phyloP scores from a whole-genome alignment of 2,113 vertebrate genomes.

The Archocentrus centrarchus region DNA sequence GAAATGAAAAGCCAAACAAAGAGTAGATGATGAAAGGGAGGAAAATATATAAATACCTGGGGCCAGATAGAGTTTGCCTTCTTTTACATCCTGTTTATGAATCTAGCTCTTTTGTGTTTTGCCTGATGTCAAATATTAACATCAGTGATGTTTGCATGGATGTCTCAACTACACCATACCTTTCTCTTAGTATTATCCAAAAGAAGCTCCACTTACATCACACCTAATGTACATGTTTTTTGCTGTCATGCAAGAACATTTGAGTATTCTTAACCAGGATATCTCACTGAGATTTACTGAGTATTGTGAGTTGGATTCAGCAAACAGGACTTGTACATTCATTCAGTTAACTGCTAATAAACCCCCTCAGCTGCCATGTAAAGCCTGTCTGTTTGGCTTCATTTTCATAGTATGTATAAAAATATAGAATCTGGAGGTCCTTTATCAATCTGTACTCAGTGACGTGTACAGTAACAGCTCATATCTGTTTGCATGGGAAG shows the following conservation, averaged over 20 bases:
- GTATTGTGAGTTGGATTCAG: background rate
- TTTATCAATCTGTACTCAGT: background rate
- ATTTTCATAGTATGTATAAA: background rate
- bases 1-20: conserved; percentile 28
- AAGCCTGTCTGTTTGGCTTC: background rate
- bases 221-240: background rate
- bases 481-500: background rate
- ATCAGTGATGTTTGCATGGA: background rate
- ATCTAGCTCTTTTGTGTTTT: background rate
- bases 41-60: background rate
- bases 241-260: background rate
- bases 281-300: background rate
- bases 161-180: background rate
- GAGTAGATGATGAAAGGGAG: conserved; percentile 30
- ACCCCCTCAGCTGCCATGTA: background rate
- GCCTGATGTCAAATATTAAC: background rate
- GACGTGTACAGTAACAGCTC: background rate
- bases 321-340: background rate
- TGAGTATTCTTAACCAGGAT: background rate
- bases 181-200: background rate
- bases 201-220: background rate
- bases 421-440: background rate
- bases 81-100: conserved; percentile 6
- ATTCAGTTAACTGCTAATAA: background rate
- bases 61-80: conserved; percentile 9